Evolutionary conservation across 2,113 vertebrate genomes (phyloP).

Genomic region (Dolichallabes microphthalmus): DNA sequence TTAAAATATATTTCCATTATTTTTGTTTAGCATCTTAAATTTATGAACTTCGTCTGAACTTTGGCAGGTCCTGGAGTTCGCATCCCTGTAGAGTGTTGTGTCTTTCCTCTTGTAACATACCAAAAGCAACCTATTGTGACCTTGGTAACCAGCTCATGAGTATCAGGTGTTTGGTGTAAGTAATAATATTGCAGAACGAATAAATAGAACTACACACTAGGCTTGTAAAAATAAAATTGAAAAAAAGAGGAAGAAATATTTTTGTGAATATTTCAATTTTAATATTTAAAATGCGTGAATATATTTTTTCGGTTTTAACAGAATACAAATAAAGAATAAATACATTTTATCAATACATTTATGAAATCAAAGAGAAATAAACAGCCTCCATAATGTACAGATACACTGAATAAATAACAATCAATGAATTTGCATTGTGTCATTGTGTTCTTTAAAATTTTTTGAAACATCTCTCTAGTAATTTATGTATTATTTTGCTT

Average conservation of each 20-base stretch:
- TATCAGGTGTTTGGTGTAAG: neutral
- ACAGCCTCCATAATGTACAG: neutral
- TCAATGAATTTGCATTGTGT: no score
- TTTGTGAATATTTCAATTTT: neutral
- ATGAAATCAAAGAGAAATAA: neutral
- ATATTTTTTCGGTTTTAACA: neutral
- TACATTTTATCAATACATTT: neutral
- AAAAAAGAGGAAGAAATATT: neutral
- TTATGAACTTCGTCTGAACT: slow-evolving; percentile 6
- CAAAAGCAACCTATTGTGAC: neutral
- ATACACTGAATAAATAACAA: neutral
- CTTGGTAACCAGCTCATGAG: neutral
- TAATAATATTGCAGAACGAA: neutral
- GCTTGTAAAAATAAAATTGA: neutral
- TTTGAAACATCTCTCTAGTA: neutral
- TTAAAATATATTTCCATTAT: neutral
- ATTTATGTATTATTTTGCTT: neutral
- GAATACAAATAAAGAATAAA: neutral
- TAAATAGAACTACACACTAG: neutral
- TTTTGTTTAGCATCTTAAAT: neutral
- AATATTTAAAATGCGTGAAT: neutral
- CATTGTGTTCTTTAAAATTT: neutral
- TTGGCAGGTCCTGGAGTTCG: neutral
- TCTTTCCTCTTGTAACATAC: neutral
- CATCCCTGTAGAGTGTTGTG: neutral